Percentiles rank a stretch among this genome's conserved stretches.
Evolutionary conservation across 2,888 invertebrate species (phyloP).

Genomic region (Xestobium rufovillosum): DNA sequence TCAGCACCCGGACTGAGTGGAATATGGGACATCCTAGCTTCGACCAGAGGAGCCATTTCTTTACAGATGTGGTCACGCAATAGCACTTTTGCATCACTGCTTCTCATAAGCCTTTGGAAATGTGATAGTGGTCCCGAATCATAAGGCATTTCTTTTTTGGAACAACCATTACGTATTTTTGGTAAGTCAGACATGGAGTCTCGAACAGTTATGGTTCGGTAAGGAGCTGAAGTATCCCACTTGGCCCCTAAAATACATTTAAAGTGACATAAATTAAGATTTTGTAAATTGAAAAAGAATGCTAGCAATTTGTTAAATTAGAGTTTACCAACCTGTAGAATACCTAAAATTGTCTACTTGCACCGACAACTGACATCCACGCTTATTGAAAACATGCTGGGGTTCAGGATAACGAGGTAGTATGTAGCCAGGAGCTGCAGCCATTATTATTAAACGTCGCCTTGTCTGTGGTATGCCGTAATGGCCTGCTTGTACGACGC

Average conservation of each 20-base stretch:
- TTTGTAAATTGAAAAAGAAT: not conserved
- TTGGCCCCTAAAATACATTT: conserved; percentile 45
- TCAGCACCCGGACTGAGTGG: conserved; percentile 70
- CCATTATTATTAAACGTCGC: conserved; percentile 64
- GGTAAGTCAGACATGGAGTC: conserved; percentile 81
- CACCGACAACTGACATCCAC: conserved; percentile 56
- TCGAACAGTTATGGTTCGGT: conserved; percentile 65
- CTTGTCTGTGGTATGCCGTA: conserved; percentile 81
- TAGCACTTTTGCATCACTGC: conserved; percentile 27
- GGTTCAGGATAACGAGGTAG: conserved; percentile 75
- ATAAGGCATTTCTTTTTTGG: conserved; percentile 61
- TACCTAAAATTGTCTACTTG: conserved; percentile 49
- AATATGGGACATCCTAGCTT: conserved; percentile 67
- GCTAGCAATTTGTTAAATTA: not conserved
- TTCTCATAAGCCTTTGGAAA: conserved; percentile 66
- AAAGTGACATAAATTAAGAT: conserved; percentile 19
- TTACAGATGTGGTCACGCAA: conserved; percentile 72
- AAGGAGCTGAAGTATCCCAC: conserved; percentile 66
- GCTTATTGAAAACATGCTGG: conserved; percentile 64
- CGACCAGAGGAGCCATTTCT: conserved; percentile 73
- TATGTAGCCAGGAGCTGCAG: conserved; percentile 70
- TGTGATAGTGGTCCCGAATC: conserved; percentile 63
- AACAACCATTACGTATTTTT: conserved; percentile 63
- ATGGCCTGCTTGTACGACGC: conserved; percentile 78
- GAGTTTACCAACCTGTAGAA: not conserved